phyloP scores from a whole-genome alignment of 2,113 vertebrate species.

The Larimichthys polyactis region DNA sequence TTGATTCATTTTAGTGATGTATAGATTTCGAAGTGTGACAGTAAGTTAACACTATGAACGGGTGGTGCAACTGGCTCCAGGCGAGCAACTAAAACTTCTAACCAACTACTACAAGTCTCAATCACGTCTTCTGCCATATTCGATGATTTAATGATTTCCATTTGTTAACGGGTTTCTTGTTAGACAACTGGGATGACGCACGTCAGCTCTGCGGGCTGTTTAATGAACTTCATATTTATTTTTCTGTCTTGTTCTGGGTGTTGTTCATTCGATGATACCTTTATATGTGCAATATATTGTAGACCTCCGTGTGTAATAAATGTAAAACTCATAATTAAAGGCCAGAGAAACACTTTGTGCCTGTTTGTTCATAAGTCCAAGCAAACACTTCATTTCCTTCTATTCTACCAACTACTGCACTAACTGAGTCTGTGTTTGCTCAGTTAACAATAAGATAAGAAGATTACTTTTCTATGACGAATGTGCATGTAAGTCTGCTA shows the following conservation, averaged over 20 bases:
- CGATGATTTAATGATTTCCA: background rate
- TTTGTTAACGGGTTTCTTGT: background rate
- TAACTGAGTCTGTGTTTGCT: slow-evolving; percentile 22
- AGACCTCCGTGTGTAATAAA: slow-evolving; percentile 18
- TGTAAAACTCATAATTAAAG: slow-evolving; percentile 39
- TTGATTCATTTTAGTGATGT: background rate
- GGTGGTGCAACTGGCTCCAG: background rate
- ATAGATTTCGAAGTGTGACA: background rate
- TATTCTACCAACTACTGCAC: background rate
- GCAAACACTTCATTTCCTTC: slow-evolving; percentile 2
- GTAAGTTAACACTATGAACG: background rate
- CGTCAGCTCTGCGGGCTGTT: background rate
- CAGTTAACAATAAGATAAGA: background rate
- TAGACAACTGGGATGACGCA: background rate
- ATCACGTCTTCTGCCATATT: background rate
- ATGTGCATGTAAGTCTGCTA: background rate
- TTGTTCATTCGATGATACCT: slow-evolving; percentile 5
- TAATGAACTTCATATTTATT: slow-evolving; percentile 36
- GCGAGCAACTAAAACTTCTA: background rate
- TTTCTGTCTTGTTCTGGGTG: background rate
- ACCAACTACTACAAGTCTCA: too few relatives aligned
- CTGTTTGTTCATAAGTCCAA: background rate
- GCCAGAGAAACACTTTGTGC: slow-evolving; percentile 5
- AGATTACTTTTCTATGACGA: slow-evolving; percentile 17
- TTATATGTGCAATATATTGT: slow-evolving; percentile 55